Conservation (phyloP, 2,797 vertebrate genomes). For the Notolabrus celidotus region DNA sequence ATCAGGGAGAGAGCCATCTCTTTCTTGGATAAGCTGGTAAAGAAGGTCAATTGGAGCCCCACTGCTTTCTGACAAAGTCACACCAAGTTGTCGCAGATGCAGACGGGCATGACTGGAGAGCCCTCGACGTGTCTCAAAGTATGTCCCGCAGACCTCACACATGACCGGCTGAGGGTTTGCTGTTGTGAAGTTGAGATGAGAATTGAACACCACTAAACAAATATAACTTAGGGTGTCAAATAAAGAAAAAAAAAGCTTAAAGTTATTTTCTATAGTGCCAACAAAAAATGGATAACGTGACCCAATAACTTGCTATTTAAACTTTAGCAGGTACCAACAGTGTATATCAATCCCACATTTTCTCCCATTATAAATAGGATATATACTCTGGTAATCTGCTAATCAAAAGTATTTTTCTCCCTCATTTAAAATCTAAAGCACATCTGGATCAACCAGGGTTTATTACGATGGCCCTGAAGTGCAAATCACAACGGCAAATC, state of each 20-base stretch:
- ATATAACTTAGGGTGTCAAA: too few relatives aligned
- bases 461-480: too few relatives aligned
- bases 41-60: constrained; percentile 82
- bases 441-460: too few relatives aligned
- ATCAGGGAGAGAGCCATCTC: constrained; percentile 60
- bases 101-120: constrained; percentile 84
- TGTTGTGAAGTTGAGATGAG: constrained; percentile 33
- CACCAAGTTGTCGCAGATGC: constrained; percentile 82
- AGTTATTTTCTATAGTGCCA: neutral
- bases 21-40: constrained; percentile 76
- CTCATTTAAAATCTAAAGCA: too few relatives aligned
- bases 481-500: too few relatives aligned
- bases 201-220: constrained; percentile 1
- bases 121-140: constrained; percentile 81
- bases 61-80: constrained; percentile 78
- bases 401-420: too few relatives aligned
- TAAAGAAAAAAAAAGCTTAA: neutral
- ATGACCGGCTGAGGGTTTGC: constrained; percentile 58
- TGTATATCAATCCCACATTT: too few relatives aligned
- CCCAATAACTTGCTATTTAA: too few relatives aligned
- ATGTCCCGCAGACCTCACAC: constrained; percentile 80
- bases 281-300: neutral
- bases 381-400: too few relatives aligned
- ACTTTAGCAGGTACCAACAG: too few relatives aligned
- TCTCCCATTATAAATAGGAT: too few relatives aligned